Conservation (phyloP, 1,140 invertebrate species). For the Pseudachorutes palmiensis region DNA sequence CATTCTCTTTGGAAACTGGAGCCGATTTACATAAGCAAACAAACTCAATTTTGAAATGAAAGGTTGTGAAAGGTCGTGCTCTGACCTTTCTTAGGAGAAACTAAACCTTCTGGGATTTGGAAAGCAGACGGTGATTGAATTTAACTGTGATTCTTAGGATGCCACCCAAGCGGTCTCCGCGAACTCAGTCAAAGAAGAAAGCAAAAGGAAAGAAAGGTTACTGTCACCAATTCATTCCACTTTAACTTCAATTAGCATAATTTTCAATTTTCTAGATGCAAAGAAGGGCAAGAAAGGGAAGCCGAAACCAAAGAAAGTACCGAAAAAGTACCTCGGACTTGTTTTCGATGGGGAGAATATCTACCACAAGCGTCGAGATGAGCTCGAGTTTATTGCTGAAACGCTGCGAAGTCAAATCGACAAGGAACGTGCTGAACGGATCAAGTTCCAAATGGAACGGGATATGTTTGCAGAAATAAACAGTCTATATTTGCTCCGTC, state of each 20-base stretch:
- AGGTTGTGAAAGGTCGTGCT: no score
- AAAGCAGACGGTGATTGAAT: conserved; percentile 1
- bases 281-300: conserved; percentile 2
- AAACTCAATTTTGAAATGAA: no score
- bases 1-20: no score
- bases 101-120: no score
- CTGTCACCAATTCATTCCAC: no score
- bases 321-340: conserved; percentile 14
- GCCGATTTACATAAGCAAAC: no score
- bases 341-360: conserved; percentile 6
- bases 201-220: conserved; percentile 9
- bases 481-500: conserved; percentile 12
- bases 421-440: conserved; percentile 8
- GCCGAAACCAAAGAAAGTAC: neutral
- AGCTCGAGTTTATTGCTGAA: conserved; percentile 12
- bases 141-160: neutral
- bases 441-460: conserved; percentile 23
- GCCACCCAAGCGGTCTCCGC: neutral
- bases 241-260: neutral
- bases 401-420: conserved; percentile 9
- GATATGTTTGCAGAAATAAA: conserved; percentile 17
- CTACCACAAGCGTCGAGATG: conserved; percentile 11
- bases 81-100: no score
- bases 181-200: neutral
- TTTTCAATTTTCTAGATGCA: conserved; percentile 27